A percentile compares a stretch with the other conserved stretches of the same genome.
Evolutionary conservation across 1,140 invertebrate genomes (phyloP).

Genomic region (Latrodectus geometricus): DNA sequence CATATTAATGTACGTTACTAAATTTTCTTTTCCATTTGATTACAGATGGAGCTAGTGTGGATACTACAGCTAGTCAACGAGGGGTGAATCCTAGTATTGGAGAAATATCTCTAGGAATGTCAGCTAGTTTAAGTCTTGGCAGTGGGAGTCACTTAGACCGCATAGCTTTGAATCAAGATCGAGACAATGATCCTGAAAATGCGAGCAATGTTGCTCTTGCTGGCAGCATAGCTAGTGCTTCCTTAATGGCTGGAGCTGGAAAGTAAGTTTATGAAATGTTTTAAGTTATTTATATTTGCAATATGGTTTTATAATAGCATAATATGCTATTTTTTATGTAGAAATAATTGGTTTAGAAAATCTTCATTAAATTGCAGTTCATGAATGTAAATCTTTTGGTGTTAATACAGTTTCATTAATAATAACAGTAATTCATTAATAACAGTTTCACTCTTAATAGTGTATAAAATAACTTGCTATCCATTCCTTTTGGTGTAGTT

Average conservation of each 20-base stretch:
- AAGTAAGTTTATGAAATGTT: slow-evolving; percentile 23
- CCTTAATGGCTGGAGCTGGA: slow-evolving; percentile 55
- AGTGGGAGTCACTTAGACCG: slow-evolving; percentile 76
- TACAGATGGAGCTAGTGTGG: slow-evolving; percentile 64
- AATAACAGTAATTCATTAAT: too few relatives aligned
- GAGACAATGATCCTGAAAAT: slow-evolving; percentile 79
- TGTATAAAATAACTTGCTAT: not conserved
- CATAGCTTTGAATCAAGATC: slow-evolving; percentile 74
- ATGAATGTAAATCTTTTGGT: not conserved
- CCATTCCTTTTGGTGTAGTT: too few relatives aligned
- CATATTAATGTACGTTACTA: too few relatives aligned
- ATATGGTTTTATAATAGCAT: not conserved
- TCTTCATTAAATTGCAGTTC: too few relatives aligned
- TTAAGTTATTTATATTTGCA: not conserved
- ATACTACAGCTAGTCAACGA: slow-evolving; percentile 65
- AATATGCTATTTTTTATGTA: not conserved
- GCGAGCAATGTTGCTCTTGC: slow-evolving; percentile 81
- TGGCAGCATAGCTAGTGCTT: slow-evolving; percentile 78
- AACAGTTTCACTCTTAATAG: too few relatives aligned
- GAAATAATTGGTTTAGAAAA: not conserved
- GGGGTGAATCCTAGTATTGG: slow-evolving; percentile 83
- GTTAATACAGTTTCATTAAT: not conserved
- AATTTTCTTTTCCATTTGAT: not conserved
- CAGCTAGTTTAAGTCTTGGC: slow-evolving; percentile 78
- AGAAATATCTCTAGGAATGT: slow-evolving; percentile 75